phyloP scores from a whole-genome alignment of 2,113 vertebrate genomes.

The Apteryx mantelli region DNA sequence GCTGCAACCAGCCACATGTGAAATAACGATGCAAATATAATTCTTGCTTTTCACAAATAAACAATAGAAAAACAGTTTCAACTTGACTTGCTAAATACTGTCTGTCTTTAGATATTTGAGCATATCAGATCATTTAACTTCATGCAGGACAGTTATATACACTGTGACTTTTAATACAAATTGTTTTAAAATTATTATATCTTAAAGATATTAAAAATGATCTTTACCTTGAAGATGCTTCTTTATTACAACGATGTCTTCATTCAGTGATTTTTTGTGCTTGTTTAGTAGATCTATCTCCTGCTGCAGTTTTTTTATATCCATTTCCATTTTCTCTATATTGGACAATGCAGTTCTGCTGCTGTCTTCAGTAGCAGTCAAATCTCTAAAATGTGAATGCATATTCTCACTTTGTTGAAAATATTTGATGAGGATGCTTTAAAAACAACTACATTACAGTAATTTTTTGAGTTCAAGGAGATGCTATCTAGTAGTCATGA shows the following conservation, averaged over 20 bases:
- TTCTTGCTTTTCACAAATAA: not conserved
- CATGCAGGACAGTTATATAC: not conserved
- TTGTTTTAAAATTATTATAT: not conserved
- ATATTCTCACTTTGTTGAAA: not conserved
- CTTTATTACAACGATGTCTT: constrained; percentile 49
- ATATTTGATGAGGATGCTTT: not conserved
- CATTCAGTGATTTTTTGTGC: constrained; percentile 63
- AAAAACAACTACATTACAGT: not conserved
- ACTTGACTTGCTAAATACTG: not conserved
- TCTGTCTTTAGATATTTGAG: not conserved
- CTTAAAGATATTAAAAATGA: not conserved
- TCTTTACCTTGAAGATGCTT: constrained; percentile 74
- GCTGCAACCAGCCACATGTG: not conserved
- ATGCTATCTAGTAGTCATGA: not conserved
- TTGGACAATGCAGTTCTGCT: constrained; percentile 37
- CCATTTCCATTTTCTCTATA: constrained; percentile 58
- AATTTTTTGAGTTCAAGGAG: not conserved
- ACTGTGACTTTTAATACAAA: not conserved
- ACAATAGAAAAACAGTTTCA: not conserved
- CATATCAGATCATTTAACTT: not conserved
- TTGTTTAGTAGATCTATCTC: constrained; percentile 68
- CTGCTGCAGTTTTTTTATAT: constrained; percentile 67
- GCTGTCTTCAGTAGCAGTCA: constrained; percentile 72
- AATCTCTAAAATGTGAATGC: constrained; percentile 60
- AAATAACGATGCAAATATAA: not conserved